phyloP scores from a whole-genome alignment of 2,888 invertebrate genomes.

The Melanargia galathea region DNA sequence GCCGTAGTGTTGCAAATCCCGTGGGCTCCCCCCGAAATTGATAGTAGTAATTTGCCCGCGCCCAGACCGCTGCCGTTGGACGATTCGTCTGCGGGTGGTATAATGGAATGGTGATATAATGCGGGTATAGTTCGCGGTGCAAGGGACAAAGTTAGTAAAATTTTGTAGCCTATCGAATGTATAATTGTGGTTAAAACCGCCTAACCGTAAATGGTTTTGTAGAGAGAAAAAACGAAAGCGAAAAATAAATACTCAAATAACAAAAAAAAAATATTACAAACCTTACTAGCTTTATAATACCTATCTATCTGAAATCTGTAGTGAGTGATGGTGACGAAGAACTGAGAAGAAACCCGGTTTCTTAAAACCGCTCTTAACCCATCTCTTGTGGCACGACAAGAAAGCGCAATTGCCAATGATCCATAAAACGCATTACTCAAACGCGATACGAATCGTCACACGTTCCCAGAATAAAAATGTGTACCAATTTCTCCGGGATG shows the following conservation, averaged over 20 bases:
- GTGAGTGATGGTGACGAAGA: too few relatives aligned
- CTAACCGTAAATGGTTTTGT: too few relatives aligned
- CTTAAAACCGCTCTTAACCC: slow-evolving; percentile 9
- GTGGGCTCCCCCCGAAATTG: slow-evolving; percentile 61
- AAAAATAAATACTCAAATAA: too few relatives aligned
- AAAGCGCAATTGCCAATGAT: slow-evolving; percentile 56
- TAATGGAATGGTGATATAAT: too few relatives aligned
- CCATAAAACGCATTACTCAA: slow-evolving; percentile 58
- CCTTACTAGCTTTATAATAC: too few relatives aligned
- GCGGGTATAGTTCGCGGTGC: slow-evolving; percentile 11
- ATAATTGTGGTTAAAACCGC: too few relatives aligned
- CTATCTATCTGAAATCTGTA: too few relatives aligned
- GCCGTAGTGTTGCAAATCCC: slow-evolving; percentile 65
- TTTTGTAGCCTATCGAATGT: background rate
- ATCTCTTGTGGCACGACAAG: slow-evolving; percentile 20
- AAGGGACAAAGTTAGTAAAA: background rate
- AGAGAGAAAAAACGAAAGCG: too few relatives aligned
- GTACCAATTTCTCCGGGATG: slow-evolving; percentile 43
- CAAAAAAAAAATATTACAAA: too few relatives aligned
- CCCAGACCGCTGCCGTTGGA: slow-evolving; percentile 52
- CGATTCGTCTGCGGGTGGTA: slow-evolving; percentile 52
- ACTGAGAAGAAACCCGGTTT: background rate
- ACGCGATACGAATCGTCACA: slow-evolving; percentile 53
- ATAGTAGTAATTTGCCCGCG: slow-evolving; percentile 72
- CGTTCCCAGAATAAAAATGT: slow-evolving; percentile 48